Evolutionary conservation across 2,797 vertebrate species (phyloP).

Genomic region (Thamnophis elegans): DNA sequence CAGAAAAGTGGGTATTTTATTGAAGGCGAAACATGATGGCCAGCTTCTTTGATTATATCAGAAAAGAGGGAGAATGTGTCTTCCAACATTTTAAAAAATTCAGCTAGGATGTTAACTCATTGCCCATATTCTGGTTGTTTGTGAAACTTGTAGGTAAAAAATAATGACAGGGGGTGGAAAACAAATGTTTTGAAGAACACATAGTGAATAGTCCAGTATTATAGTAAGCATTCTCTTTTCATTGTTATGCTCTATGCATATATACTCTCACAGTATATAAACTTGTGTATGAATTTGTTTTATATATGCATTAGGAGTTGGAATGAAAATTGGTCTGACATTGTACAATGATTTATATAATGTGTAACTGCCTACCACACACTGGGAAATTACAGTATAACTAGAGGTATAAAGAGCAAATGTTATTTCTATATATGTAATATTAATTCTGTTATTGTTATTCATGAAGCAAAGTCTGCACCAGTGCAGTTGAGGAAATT

Average conservation of each 20-base stretch:
- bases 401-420: neutral
- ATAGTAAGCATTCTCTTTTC: neutral
- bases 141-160: neutral
- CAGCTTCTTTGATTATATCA: neutral
- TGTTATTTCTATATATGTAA: constrained; percentile 25
- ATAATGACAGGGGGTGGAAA: neutral
- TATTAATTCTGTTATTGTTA: neutral
- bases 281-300: accelerated
- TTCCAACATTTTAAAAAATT: neutral
- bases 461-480: constrained; percentile 6
- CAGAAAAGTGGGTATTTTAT: neutral
- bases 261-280: accelerated
- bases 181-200: neutral
- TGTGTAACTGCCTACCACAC: neutral
- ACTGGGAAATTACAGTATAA: neutral
- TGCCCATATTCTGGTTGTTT: neutral
- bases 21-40: neutral
- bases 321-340: constrained; percentile 9
- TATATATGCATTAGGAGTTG: neutral
- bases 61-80: neutral
- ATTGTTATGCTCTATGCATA: neutral
- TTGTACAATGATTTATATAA: neutral
- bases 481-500: constrained; percentile 14
- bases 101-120: neutral
- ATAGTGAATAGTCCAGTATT: neutral